These are phyloP conservation scores for Coenobita brevimanus DNA, from an alignment of 1,140 invertebrate species.

Conservation along the genomic window DNA sequence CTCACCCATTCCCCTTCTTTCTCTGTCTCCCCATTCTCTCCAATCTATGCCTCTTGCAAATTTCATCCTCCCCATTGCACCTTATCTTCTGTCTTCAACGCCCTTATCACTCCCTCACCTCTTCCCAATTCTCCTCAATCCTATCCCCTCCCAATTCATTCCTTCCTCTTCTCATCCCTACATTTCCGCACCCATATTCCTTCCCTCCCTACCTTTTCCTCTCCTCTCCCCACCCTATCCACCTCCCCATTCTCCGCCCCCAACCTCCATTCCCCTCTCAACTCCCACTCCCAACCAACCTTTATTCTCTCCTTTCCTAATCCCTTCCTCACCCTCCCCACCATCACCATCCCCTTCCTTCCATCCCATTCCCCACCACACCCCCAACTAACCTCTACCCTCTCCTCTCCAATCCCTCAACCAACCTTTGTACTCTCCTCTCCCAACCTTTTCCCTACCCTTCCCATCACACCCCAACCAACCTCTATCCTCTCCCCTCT, in stretches of 20 bases:
- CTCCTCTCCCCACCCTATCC: neutral
- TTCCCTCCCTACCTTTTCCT: neutral
- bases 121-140: neutral
- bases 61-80: too few relatives aligned
- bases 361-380: neutral
- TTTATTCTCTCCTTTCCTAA: neutral
- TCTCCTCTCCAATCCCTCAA: neutral
- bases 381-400: neutral
- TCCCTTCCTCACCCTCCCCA: neutral
- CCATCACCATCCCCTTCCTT: too few relatives aligned
- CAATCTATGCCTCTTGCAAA: too few relatives aligned
- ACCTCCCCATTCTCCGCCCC: neutral
- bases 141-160: neutral
- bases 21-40: too few relatives aligned
- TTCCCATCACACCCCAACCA: neutral
- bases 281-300: neutral
- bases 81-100: too few relatives aligned
- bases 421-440: neutral
- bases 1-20: too few relatives aligned
- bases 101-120: neutral
- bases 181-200: neutral
- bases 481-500: neutral
- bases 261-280: neutral
- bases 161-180: neutral
- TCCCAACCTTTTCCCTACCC: neutral